These are phyloP conservation scores for Peromyscus aztecus DNA, from an alignment of 2,797 vertebrate genomes.

Conservation along the genomic window DNA sequence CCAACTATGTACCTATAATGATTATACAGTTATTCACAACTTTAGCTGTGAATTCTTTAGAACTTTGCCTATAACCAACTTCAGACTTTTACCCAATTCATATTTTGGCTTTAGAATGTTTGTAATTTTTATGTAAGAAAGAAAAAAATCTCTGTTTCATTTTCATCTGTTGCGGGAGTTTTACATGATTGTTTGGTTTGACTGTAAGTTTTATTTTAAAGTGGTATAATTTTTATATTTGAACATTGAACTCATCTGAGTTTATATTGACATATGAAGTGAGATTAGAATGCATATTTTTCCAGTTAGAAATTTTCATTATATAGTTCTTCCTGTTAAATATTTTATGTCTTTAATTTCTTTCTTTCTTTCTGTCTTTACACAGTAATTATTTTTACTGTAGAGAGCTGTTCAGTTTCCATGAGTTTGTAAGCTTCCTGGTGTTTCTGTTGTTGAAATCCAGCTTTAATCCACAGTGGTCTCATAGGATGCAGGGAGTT, in stretches of 20 bases:
- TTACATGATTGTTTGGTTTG: constrained; percentile 15
- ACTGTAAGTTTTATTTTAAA: not conserved
- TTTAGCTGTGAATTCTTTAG: not conserved
- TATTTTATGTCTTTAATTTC: constrained; percentile 4
- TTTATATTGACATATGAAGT: not conserved
- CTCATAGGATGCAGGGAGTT: not conserved
- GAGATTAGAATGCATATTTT: constrained; percentile 9
- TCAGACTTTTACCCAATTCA: not conserved
- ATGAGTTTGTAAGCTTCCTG: not conserved
- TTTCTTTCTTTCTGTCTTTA: not conserved
- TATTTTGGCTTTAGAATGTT: constrained; percentile 27
- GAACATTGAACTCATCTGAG: not conserved
- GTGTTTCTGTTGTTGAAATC: too few relatives aligned
- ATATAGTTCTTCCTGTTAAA: not conserved
- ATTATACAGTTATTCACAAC: not conserved
- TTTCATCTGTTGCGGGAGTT: constrained; percentile 13
- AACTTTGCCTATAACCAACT: not conserved
- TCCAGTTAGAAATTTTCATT: not conserved
- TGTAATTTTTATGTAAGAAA: not conserved
- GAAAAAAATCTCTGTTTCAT: not conserved
- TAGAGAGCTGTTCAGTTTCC: not conserved
- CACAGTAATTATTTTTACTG: not conserved
- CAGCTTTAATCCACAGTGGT: not conserved
- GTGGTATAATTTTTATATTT: constrained; percentile 34
- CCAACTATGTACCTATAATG: not conserved